Evolutionary conservation across 2,113 vertebrate genomes (phyloP).

Genomic region (Leiothrix lutea): DNA sequence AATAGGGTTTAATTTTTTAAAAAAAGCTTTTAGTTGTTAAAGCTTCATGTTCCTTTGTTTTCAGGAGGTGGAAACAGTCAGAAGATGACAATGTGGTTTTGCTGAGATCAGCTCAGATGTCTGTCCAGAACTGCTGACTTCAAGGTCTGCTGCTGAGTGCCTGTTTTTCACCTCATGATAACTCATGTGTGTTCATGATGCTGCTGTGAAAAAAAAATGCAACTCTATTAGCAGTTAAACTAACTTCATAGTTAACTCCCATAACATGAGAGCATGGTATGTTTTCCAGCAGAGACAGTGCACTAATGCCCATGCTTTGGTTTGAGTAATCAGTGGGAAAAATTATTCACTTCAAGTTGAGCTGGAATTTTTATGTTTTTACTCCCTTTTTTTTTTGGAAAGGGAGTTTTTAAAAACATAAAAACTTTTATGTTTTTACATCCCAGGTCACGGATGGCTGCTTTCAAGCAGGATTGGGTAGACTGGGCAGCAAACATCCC

Average conservation of each 20-base stretch:
- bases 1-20: background rate
- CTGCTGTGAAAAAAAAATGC: background rate
- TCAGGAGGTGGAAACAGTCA: background rate
- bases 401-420: no score
- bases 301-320: background rate
- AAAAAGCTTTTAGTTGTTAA: background rate
- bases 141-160: background rate
- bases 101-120: conserved; percentile 3
- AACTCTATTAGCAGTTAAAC: background rate
- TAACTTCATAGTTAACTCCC: background rate
- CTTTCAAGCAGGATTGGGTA: background rate
- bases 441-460: background rate
- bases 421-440: background rate
- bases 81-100: background rate
- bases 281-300: background rate
- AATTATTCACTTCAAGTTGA: background rate
- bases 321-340: background rate
- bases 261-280: background rate
- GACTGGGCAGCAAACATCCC: background rate
- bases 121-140: conserved; percentile 39
- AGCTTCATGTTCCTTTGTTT: background rate
- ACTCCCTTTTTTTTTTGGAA: no score
- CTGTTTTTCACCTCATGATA: background rate
- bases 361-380: background rate
- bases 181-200: background rate